Base-by-base conservation (phyloP, 2,888 invertebrate genomes). In the Nymphalis c-album region DNA sequence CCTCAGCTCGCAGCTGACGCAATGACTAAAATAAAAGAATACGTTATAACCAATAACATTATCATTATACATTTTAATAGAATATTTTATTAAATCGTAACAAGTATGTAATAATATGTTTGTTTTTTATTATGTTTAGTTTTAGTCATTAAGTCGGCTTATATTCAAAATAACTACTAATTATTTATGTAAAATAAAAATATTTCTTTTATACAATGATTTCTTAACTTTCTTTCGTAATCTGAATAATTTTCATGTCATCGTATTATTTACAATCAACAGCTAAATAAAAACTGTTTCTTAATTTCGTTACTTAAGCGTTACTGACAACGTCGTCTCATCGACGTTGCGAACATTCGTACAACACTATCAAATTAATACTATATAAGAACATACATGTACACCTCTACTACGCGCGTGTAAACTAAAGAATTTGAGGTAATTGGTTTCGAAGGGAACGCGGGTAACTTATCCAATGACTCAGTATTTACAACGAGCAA, bases 391-490 rank as follows among this genome's bases (percentile, higher is more conserved):
- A 84, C 83, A 85, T 79, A 84, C 80, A 85, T 81, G 74, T 73
- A 88, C 85, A 86, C 83, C 81, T 55, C 53, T 31, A 55, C 53
- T 81, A 84, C 84, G 79, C 81, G 81, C 79, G 86, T 84, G 87
- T 86, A 87, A 80, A 84, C 88, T 91, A 89, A 87, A 88, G 88
- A 90, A 85, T 90, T 90, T 91, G 92, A 92, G 92, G 92, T 92
- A 92, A 91, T 90, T 87, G 91, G 91, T 91, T 91, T 85, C 81
- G 88, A 89, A 88, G 84, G 88, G 55, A 85, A 87, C 82, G 82
- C 82, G 88, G 91, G 89, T 90, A 90, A 91, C 90, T 91, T 85
- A 89, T 89, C 88, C 89, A 89, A 90, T 89, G 86, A 90, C 88
- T 90, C 83, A 86, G 84, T 90, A 90, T 89, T 85, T 88, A 90